Evolutionary conservation across 1,140 invertebrate species (phyloP).

Genomic region (Vanessa tameamea): DNA sequence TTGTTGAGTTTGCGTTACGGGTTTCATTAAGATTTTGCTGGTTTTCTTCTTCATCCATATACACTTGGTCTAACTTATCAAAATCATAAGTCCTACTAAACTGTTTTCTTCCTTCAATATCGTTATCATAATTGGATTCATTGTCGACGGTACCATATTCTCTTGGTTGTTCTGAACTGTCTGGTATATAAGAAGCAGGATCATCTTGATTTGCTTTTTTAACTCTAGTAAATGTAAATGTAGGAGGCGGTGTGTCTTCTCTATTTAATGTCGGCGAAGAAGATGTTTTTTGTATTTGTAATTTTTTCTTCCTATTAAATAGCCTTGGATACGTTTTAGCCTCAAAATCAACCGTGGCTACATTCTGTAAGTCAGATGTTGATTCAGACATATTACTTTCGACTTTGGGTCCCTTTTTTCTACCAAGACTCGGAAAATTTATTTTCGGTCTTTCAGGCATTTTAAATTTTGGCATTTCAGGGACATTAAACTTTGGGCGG

Average conservation of each 20-base stretch:
- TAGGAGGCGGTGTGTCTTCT: slow-evolving; percentile 76
- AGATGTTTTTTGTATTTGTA: slow-evolving; percentile 65
- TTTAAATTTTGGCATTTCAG: slow-evolving; percentile 83
- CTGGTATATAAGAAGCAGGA: slow-evolving; percentile 50
- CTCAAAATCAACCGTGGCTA: slow-evolving; percentile 83
- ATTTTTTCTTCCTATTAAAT: slow-evolving; percentile 84
- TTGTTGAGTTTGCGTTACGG: slow-evolving; percentile 45
- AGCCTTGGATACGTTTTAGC: slow-evolving; percentile 88
- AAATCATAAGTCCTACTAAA: slow-evolving; percentile 70
- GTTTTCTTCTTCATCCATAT: slow-evolving; percentile 54
- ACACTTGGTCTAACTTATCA: slow-evolving; percentile 63
- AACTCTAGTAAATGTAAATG: slow-evolving; percentile 70
- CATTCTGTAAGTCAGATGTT: slow-evolving; percentile 74
- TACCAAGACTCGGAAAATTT: slow-evolving; percentile 75
- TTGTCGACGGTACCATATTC: slow-evolving; percentile 66
- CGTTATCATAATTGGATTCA: slow-evolving; percentile 47
- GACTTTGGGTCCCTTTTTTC: slow-evolving; percentile 61
- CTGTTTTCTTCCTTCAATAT: slow-evolving; percentile 50
- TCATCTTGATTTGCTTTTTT: slow-evolving; percentile 54
- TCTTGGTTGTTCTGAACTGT: slow-evolving; percentile 64
- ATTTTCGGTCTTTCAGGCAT: slow-evolving; percentile 83
- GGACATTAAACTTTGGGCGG: slow-evolving; percentile 82
- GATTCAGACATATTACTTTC: slow-evolving; percentile 70
- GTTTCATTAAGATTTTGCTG: slow-evolving; percentile 42
- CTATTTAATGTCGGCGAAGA: slow-evolving; percentile 74